phyloP scores from a whole-genome alignment of 2,113 vertebrate genomes.

The Tychaedon coryphoeus region DNA sequence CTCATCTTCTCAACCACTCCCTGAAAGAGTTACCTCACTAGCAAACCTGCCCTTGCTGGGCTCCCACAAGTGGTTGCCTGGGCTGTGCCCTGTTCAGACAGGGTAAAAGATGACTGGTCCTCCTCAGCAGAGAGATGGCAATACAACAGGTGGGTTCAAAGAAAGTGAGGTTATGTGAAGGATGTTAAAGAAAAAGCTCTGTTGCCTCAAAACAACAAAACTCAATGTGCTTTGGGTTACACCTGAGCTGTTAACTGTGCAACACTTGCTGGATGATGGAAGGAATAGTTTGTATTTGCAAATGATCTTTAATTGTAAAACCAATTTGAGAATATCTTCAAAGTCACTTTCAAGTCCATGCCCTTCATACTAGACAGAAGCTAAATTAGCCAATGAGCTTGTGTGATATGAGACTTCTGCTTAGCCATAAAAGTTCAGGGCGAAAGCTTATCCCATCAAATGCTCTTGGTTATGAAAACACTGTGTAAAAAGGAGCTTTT shows the following conservation, averaged over 20 bases:
- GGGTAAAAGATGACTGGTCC: not conserved
- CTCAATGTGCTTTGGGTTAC: not conserved
- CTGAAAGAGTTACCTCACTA: not conserved
- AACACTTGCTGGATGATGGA: not conserved
- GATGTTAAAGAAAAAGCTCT: not conserved
- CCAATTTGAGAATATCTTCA: not conserved
- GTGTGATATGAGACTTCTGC: not conserved
- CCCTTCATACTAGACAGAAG: not conserved
- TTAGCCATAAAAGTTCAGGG: not conserved
- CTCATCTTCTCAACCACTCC: not conserved
- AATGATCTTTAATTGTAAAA: not conserved
- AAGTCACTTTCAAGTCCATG: not conserved
- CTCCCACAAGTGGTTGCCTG: not conserved
- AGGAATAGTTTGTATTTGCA: not conserved
- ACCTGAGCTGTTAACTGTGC: not conserved
- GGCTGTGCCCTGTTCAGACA: not conserved
- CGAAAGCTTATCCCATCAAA: not conserved
- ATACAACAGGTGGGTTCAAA: not conserved
- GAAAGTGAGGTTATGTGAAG: not conserved
- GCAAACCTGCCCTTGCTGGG: not conserved
- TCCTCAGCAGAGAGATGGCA: not conserved
- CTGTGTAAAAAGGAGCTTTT: not conserved
- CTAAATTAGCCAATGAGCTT: not conserved
- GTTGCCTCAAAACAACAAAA: not conserved
- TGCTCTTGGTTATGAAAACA: not conserved